Evolutionary conservation across 2,888 invertebrate species (phyloP), one percentile per base, ranked within the genome.

Genomic region (Calameuta idolon): DNA sequence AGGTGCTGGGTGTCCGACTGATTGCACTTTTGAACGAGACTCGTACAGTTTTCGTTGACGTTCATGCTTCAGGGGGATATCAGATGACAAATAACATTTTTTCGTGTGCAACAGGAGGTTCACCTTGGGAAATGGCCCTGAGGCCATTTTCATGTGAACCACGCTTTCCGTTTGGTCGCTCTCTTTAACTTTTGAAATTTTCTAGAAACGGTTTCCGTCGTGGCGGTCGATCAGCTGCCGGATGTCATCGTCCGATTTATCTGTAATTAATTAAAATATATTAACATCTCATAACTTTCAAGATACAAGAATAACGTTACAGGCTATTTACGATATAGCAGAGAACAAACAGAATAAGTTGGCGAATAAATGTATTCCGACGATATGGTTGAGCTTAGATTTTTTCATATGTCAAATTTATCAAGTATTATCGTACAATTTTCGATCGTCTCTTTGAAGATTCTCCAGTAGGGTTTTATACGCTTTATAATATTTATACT

Each of bases 101-200:
- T 71, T 71, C 71, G 15, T 34, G 31, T 15, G 11, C 71, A 34
- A 11, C 71, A 11, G 31, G 33, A 31, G 31, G 71, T 34, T 31
- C 12, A 71, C 71, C 12, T 71, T 71, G 71, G 71, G 33, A 71
- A 71, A 71, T 71, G 12, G 12, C 71, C 71, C 71, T 31, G 71
- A 34, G 71, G 71, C 31, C 71, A 71, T 71, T 71, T 71, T 71
- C 71, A 71, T 15, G 9, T 71, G 15, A 30, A 34, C 71, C 12
- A 11, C 11, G 12, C 31, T 71, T 33, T 34, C 9, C 55, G 55
- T 55, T 55, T 9, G 23, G 55, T 55, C 23, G 55, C 23, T 23
- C 55, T 34, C 71, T 11, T 31, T 31, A 71, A 33, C 12, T 33
- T 11, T 31, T 31, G 71, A 31, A 71, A 71, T 1, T 12, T 71